Conservation (phyloP, 2,888 invertebrate genomes). For the Achlya flavicornis region DNA sequence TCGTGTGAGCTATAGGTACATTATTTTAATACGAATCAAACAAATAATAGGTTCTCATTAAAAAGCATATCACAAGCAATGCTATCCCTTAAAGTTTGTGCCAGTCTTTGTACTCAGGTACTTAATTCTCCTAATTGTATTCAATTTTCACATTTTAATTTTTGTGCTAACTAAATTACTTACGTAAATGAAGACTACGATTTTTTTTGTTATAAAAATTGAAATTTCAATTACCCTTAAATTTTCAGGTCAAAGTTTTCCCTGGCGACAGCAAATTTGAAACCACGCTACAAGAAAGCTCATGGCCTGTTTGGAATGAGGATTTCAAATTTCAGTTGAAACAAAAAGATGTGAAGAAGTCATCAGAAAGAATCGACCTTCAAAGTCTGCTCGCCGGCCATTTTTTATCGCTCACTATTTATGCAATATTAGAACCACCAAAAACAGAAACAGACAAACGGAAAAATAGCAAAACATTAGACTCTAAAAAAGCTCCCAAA, state of each 20-base stretch:
- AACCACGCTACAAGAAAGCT: constrained; percentile 88
- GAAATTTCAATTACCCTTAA: background rate
- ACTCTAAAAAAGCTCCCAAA: constrained; percentile 62
- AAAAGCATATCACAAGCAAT: too few species aligned
- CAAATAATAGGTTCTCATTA: too few species aligned
- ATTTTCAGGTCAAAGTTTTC: constrained; percentile 88
- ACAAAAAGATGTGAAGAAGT: constrained; percentile 79
- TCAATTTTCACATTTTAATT: too few species aligned
- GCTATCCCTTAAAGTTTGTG: too few species aligned
- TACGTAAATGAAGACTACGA: too few species aligned
- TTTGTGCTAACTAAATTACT: too few species aligned
- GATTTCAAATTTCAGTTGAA: constrained; percentile 88
- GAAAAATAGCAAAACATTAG: constrained; percentile 63
- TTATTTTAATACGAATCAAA: background rate
- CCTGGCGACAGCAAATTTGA: constrained; percentile 91
- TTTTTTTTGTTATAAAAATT: background rate
- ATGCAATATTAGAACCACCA: constrained; percentile 86
- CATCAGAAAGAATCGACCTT: constrained; percentile 74
- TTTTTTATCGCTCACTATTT: constrained; percentile 87
- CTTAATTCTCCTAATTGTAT: too few species aligned
- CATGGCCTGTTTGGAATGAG: constrained; percentile 92
- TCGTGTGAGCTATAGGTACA: background rate
- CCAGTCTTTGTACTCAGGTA: too few species aligned
- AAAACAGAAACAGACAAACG: constrained; percentile 69
- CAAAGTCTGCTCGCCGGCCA: constrained; percentile 86